These are phyloP conservation scores for Kradibia gibbosae DNA, from an alignment of 1,140 invertebrate species.

Conservation along the genomic window DNA sequence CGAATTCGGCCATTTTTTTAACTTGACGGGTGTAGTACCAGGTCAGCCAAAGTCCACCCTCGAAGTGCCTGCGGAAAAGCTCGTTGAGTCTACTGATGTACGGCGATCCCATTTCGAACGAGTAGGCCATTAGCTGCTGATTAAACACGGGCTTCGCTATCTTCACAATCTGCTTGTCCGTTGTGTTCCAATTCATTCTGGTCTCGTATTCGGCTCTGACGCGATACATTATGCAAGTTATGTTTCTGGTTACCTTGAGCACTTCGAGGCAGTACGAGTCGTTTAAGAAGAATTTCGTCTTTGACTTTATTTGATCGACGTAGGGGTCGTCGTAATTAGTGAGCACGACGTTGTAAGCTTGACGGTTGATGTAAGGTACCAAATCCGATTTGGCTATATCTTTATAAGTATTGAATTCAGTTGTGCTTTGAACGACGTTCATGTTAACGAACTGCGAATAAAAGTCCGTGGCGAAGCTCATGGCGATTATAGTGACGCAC, in stretches of 20 bases:
- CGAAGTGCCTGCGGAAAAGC: not conserved
- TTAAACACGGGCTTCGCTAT: constrained; percentile 11
- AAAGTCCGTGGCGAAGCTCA: not conserved
- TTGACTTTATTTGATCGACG: not conserved
- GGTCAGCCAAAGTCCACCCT: not conserved
- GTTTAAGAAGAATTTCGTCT: not conserved
- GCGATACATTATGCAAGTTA: not conserved
- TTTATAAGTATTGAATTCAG: not conserved
- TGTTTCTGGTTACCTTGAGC: not conserved
- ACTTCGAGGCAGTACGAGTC: not conserved
- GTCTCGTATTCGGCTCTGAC: constrained; percentile 8
- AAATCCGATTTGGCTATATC: not conserved
- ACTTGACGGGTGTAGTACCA: not conserved
- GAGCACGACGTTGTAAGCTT: constrained; percentile 9
- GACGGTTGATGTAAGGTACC: not conserved
- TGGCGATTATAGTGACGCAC: not conserved
- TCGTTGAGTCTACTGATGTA: not conserved
- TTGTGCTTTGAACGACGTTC: not conserved
- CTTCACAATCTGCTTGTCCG: not conserved
- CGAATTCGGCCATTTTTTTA: not conserved
- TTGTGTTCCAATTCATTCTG: not conserved
- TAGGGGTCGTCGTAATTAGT: not conserved
- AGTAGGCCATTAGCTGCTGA: constrained; percentile 5
- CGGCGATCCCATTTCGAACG: not conserved
- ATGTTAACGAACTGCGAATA: constrained; percentile 14